A percentile compares a stretch with the other conserved stretches of the same genome.
phyloP scores from a whole-genome alignment of 2,113 vertebrate species.

The Microcebus jonahi region DNA sequence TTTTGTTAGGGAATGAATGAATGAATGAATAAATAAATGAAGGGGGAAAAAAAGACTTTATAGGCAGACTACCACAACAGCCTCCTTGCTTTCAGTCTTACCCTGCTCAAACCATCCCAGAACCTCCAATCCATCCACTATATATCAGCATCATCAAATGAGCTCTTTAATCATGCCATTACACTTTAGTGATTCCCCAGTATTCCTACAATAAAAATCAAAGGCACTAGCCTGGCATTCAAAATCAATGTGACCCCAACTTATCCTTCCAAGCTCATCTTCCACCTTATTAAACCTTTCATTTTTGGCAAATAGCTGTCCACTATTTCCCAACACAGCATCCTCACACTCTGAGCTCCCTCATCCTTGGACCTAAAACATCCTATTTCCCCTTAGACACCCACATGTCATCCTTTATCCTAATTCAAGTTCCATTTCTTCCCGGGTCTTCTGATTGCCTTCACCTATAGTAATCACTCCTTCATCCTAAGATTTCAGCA shows the following conservation, averaged over 20 bases:
- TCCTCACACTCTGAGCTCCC: not conserved
- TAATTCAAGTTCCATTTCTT: not conserved
- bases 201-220: conserved; percentile 21
- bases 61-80: not conserved
- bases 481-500: not conserved
- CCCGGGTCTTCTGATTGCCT: not conserved
- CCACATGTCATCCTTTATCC: not conserved
- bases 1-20: too few relatives aligned
- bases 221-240: not conserved
- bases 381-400: not conserved
- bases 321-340: not conserved
- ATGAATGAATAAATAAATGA: too few relatives aligned
- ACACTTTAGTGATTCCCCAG: not conserved
- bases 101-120: not conserved
- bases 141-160: not conserved
- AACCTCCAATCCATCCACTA: not conserved
- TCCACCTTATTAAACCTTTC: not conserved
- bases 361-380: not conserved
- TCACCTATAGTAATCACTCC: not conserved
- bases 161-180: not conserved
- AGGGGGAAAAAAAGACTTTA: not conserved
- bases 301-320: not conserved
- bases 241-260: not conserved
- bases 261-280: conserved; percentile 7
- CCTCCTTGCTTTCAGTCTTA: not conserved